A percentile compares a stretch with the other conserved stretches of the same genome.
phyloP scores from a whole-genome alignment of 2,888 invertebrate species.

The Caenorhabditis sinica region DNA sequence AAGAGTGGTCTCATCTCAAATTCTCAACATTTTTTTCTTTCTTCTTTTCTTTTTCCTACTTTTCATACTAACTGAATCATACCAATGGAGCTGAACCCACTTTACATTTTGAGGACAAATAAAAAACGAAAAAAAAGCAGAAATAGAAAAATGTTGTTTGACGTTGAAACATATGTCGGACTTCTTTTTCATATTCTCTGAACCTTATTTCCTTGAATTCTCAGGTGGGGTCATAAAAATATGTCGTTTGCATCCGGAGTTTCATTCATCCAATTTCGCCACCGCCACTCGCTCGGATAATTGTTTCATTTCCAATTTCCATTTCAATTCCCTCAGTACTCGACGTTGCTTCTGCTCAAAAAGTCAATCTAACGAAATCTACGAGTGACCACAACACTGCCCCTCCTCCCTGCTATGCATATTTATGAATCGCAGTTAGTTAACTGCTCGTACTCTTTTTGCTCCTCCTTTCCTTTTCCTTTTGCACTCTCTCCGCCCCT shows the following conservation, averaged over 20 bases:
- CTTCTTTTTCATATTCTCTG: constrained; percentile 1
- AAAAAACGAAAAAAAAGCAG: constrained; percentile 5
- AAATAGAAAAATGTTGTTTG: constrained; percentile 12
- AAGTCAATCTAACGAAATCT: constrained; percentile 65
- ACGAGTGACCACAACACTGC: constrained; percentile 62
- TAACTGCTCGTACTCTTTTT: constrained; percentile 58
- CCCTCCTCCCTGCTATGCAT: constrained; percentile 59
- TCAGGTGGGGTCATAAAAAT: not conserved
- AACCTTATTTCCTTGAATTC: constrained; percentile 9
- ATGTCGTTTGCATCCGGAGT: constrained; percentile 36
- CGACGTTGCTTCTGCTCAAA: constrained; percentile 36
- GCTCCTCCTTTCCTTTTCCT: constrained; percentile 30
- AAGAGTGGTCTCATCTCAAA: constrained; percentile 35
- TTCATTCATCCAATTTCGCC: constrained; percentile 7
- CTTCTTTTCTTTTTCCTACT: constrained; percentile 13
- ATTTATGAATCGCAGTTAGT: constrained; percentile 67
- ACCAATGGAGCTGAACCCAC: constrained; percentile 5
- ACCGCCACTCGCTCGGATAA: constrained; percentile 21
- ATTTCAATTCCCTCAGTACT: constrained; percentile 42
- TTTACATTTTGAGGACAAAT: constrained; percentile 22
- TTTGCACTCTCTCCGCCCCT: constrained; percentile 12
- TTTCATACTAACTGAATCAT: constrained; percentile 41
- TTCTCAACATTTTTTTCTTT: constrained; percentile 31
- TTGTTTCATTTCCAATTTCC: constrained; percentile 58
- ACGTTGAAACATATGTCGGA: constrained; percentile 44